Conservation (phyloP, 2,797 vertebrate species). For the Botia almorhae region DNA sequence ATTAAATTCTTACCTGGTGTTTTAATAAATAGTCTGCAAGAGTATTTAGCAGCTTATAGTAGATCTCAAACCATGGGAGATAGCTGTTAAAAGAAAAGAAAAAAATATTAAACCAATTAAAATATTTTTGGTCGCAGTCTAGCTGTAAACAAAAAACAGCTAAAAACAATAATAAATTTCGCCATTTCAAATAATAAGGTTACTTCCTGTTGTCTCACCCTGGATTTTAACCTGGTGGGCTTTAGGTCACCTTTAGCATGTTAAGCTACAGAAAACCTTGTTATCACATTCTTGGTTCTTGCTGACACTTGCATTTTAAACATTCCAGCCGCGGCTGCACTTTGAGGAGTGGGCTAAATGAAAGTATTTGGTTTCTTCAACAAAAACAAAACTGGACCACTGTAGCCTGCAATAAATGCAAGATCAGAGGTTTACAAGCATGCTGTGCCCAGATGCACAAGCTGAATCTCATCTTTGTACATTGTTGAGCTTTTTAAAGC, state of each 20-base stretch:
- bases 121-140: neutral
- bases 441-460: slow-evolving; percentile 75
- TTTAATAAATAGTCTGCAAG: slow-evolving; percentile 94
- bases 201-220: neutral
- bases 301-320: slow-evolving; percentile 55
- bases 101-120: slow-evolving; percentile 14
- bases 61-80: slow-evolving; percentile 97
- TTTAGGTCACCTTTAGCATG: slow-evolving; percentile 21
- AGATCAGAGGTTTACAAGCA: slow-evolving; percentile 74
- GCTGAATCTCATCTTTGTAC: slow-evolving; percentile 65
- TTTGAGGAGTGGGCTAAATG: slow-evolving; percentile 56
- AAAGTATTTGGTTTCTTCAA: slow-evolving; percentile 65
- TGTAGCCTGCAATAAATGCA: slow-evolving; percentile 65
- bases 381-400: slow-evolving; percentile 55
- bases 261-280: slow-evolving; percentile 57
- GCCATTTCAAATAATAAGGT: neutral
- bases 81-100: slow-evolving; percentile 80
- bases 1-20: slow-evolving; percentile 85
- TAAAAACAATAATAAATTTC: neutral
- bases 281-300: slow-evolving; percentile 67
- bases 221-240: slow-evolving; percentile 34
- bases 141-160: neutral
- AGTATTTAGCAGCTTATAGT: slow-evolving; percentile 97
- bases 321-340: slow-evolving; percentile 67
- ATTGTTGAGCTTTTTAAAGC: slow-evolving; percentile 46